A percentile compares a stretch with the other conserved stretches of the same genome.
phyloP scores from a whole-genome alignment of 2,797 vertebrate species.

The Lerista edwardsae region DNA sequence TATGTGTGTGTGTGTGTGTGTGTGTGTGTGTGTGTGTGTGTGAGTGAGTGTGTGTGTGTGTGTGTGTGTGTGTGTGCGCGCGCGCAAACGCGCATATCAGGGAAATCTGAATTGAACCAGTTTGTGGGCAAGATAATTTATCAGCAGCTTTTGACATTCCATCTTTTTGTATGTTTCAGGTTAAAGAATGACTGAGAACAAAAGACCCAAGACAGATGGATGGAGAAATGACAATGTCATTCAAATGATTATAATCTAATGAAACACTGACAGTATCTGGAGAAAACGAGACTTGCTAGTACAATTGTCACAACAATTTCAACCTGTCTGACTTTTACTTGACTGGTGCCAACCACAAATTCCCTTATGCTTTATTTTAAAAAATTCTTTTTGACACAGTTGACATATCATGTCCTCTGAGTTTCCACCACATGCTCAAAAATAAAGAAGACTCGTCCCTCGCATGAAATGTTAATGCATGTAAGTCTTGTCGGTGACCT shows the following conservation, averaged over 20 bases:
- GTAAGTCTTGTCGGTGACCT: constrained; percentile 55
- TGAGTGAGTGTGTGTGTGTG: no score
- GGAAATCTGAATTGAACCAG: background rate
- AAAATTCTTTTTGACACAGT: constrained; percentile 49
- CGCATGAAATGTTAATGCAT: constrained; percentile 56
- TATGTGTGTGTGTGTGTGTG: no score
- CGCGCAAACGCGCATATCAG: no score
- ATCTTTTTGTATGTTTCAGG: constrained; percentile 23
- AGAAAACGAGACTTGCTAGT: constrained; percentile 39
- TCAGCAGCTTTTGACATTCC: constrained; percentile 2
- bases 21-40: no score
- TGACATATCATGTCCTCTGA: constrained; percentile 52
- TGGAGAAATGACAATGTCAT: constrained; percentile 4
- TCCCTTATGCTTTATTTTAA: constrained; percentile 32
- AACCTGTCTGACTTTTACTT: constrained; percentile 50
- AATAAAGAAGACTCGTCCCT: constrained; percentile 41
- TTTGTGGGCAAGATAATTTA: background rate
- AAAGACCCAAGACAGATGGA: constrained; percentile 17
- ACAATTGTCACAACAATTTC: constrained; percentile 55
- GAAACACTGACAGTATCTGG: constrained; percentile 12
- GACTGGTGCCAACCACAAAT: constrained; percentile 26
- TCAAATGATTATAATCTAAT: constrained; percentile 38
- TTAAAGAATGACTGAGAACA: constrained; percentile 14
- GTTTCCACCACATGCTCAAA: constrained; percentile 43
- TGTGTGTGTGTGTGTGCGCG: no score